A percentile compares a stretch with the other conserved stretches of the same genome.
Conservation (phyloP, 2,797 vertebrate genomes). For the Spondyliosoma cantharus region DNA sequence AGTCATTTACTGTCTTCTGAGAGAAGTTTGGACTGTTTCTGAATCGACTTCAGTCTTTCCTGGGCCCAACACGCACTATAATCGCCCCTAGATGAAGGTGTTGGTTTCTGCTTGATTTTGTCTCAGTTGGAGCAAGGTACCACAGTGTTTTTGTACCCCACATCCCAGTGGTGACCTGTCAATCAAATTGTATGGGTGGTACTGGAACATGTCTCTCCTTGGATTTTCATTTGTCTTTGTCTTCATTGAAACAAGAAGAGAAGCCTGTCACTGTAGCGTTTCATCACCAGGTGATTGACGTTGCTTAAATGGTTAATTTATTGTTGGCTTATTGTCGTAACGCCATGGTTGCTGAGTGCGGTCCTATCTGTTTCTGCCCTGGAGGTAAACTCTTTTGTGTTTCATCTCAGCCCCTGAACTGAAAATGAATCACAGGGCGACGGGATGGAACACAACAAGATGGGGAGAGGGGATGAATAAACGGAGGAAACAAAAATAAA, state of each 20-base stretch:
- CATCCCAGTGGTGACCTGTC: slow-evolving; percentile 14
- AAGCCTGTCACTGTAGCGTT: background rate
- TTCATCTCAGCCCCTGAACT: slow-evolving; percentile 28
- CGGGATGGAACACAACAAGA: slow-evolving; percentile 4
- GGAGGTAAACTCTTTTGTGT: slow-evolving; percentile 24
- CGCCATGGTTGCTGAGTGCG: background rate
- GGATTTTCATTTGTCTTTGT: slow-evolving; percentile 1
- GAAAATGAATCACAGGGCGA: slow-evolving; percentile 24
- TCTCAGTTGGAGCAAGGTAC: background rate
- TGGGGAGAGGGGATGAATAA: background rate
- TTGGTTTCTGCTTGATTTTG: background rate
- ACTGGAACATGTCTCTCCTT: slow-evolving; percentile 8
- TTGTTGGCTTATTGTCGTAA: slow-evolving; percentile 2
- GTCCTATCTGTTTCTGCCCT: slow-evolving; percentile 15
- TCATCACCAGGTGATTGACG: background rate
- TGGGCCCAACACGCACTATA: background rate
- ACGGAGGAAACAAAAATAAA: slow-evolving; percentile 2
- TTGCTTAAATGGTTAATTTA: background rate
- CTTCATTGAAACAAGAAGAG: slow-evolving; percentile 10
- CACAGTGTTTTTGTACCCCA: background rate
- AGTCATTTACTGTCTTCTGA: background rate
- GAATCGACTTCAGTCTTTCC: background rate
- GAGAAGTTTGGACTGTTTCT: background rate
- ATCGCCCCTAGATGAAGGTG: background rate
- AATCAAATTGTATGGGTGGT: slow-evolving; percentile 18